Conservation (phyloP, 2,888 invertebrate genomes). For the Philonicus albiceps region DNA sequence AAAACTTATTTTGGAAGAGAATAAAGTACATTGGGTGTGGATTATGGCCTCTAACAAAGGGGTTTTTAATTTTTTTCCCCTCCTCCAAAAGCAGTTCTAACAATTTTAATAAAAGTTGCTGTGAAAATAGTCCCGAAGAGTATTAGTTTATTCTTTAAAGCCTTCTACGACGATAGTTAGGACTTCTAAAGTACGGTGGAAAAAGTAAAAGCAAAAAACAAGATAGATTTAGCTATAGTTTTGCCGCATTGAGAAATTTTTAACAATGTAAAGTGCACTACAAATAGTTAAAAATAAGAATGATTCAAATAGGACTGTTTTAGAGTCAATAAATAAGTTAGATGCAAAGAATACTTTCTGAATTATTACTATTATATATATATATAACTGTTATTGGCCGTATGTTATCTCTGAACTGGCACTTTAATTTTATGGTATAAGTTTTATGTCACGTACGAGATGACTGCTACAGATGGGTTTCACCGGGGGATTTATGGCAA, state of each 20-base stretch:
- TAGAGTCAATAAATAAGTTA: background rate
- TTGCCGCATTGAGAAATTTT: background rate
- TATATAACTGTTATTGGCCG: background rate
- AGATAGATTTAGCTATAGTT: background rate
- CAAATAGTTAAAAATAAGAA: background rate
- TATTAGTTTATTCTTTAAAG: background rate
- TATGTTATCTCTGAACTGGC: background rate
- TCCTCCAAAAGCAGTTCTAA: background rate
- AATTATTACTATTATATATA: background rate
- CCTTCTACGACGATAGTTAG: background rate
- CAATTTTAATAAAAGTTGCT: background rate
- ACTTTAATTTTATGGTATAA: background rate
- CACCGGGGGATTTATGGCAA: background rate
- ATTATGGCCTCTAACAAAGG: background rate
- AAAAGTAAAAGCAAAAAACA: background rate
- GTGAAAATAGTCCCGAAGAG: background rate
- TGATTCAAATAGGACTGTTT: background rate
- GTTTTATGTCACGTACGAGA: background rate
- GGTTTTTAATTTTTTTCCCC: background rate
- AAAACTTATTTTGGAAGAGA: background rate
- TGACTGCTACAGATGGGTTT: background rate
- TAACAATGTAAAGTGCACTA: background rate
- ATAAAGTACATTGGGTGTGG: background rate
- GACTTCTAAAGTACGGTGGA: background rate
- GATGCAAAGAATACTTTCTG: background rate